Conservation (phyloP, 2,113 vertebrate species). For the Mobula hypostoma region DNA sequence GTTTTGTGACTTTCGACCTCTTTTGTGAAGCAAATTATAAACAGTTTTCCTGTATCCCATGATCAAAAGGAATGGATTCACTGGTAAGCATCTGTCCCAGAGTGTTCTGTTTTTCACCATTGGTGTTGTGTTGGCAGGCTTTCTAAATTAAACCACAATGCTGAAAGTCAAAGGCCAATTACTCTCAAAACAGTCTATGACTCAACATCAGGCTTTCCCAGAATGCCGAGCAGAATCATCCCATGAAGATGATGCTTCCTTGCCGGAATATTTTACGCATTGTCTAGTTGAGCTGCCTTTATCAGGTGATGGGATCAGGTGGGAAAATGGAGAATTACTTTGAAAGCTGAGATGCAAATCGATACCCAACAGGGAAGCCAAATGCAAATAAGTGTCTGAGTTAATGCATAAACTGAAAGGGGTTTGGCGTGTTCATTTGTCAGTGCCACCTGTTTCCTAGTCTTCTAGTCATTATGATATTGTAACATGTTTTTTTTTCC, state of each 20-base stretch:
- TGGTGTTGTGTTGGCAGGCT: not conserved
- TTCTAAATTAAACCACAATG: slow-evolving; percentile 20
- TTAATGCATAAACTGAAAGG: not conserved
- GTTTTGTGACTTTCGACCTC: not conserved
- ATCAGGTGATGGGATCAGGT: not conserved
- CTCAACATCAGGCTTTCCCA: not conserved
- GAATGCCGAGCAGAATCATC: not conserved
- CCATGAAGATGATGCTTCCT: not conserved
- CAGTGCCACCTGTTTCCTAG: slow-evolving; percentile 28
- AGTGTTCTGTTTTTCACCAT: not conserved
- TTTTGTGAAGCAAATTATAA: not conserved
- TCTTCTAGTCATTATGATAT: slow-evolving; percentile 22
- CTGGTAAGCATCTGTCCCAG: not conserved
- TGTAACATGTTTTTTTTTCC: not conserved
- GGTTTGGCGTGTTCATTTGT: not conserved
- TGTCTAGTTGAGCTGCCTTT: not conserved
- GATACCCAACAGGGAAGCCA: too few species aligned
- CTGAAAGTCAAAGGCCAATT: not conserved
- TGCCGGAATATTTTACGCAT: not conserved
- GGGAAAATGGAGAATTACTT: not conserved
- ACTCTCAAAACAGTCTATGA: not conserved
- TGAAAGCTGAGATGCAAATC: not conserved
- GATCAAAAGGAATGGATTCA: not conserved
- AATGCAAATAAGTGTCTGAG: not conserved
- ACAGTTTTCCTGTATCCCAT: not conserved